phyloP scores from a whole-genome alignment of 2,888 invertebrate genomes.

The Argyra leucocephala region DNA sequence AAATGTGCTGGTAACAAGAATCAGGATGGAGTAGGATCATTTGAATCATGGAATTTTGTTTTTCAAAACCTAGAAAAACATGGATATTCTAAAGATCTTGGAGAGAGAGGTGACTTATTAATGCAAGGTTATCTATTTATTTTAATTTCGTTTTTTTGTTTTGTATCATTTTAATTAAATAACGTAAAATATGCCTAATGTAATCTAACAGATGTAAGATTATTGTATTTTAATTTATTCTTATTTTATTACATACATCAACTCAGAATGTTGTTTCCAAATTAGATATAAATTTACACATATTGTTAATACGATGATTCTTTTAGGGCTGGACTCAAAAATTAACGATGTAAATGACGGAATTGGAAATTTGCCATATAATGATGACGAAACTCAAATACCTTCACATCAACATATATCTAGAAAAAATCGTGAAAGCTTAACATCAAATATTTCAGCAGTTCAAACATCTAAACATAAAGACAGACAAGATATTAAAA shows the following conservation, averaged over 20 bases:
- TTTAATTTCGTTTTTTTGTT: conserved; percentile 31
- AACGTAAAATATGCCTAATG: not conserved
- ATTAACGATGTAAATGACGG: not conserved
- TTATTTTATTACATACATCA: not conserved
- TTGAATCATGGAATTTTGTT: conserved; percentile 72
- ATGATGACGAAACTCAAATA: not conserved
- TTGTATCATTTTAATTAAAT: not conserved
- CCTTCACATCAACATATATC: not conserved
- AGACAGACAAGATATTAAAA: not conserved
- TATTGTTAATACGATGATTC: not conserved
- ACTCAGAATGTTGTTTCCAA: too few relatives aligned
- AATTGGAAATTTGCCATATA: not conserved
- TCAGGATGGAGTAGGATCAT: conserved; percentile 58
- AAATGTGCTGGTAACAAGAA: conserved; percentile 39
- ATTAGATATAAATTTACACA: too few relatives aligned
- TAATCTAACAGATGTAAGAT: not conserved
- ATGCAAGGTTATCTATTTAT: conserved; percentile 31
- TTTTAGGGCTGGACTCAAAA: not conserved
- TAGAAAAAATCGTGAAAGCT: not conserved
- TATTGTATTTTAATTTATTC: not conserved
- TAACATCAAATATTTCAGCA: not conserved
- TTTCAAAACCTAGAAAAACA: conserved; percentile 66
- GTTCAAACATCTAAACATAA: not conserved
- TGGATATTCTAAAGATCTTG: conserved; percentile 57
- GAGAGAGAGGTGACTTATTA: conserved; percentile 56